Base-by-base conservation (phyloP, 2,797 vertebrate species). In the Lagothrix lagotricha region DNA sequence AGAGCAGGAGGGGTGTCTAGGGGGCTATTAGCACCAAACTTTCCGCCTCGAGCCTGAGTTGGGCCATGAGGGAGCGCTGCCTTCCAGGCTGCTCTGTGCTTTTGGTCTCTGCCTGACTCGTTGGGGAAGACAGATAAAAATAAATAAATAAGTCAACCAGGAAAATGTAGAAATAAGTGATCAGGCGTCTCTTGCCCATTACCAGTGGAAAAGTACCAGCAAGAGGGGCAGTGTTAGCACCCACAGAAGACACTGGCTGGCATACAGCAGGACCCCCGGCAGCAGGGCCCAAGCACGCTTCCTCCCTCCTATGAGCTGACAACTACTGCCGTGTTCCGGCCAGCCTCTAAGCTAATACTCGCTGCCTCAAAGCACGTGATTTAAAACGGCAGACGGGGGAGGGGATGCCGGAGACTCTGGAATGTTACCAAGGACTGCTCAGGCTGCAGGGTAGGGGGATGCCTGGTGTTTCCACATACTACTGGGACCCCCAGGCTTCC, bases 141-240 rank as follows among this genome's bases (percentile, higher is more conserved):
- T 96, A 97, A 97, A 89, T 89, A 96, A 98, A 86, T 86, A 93
- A 97, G 94, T 77, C 97, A 81, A 52, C 96, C 77, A 88, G 97
- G 93, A 95, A 97, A 91, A 48, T 8, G 39, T n/a, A 76, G 54
- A 90, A 95, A 54, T 64, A 88, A 98, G 83, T 81, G 95, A 89
- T 26, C 90, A 64, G 79, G 75, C 70, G 50, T 50, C 86, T 88
- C 90, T 70, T 79, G 77, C 88, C 94, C 64, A 30, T 92, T 90
- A 88, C n/a, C 46, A 9, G 10, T 89, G 44, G 84, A 98, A 98
- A 96, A 97, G 58, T 94, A 95, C 61, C 54, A 93, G 81, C 28
- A 28, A 81, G 77, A 28, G 82, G 92, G 50, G 81, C 75, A 76
- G 33, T 0, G 67, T 79, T 48, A 46, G 95, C 96, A 93, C 24